Evolutionary conservation across 1,140 invertebrate genomes (phyloP), one percentile per base, ranked within the genome.

Genomic region (Conus betulinus): DNA sequence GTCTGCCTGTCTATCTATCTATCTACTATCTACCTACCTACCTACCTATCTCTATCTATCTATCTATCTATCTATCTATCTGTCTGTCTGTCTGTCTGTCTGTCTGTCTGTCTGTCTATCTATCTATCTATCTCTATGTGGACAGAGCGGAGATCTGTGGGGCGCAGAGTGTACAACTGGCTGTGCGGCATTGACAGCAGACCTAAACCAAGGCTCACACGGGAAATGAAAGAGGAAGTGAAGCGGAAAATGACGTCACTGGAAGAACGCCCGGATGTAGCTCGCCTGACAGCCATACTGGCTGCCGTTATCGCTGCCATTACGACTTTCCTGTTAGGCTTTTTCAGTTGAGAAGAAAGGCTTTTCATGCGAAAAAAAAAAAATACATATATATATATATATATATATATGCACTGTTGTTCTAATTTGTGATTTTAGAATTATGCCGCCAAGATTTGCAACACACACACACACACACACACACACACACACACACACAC

Each of bases 201-300:
- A 53, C 89, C 90, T 4, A 90, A 87, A 81, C 90, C 87, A 1
- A 91, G 91, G 39, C 85, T 92, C 6, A 92, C 92, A 67, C 51
- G 53, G 17, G 90, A 91, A 84, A 91, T 92, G 88, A 87, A 87
- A 51, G 84, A 71, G 3, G 71, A 84, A 17, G 89, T 92, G 27
- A 90, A 90, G 5, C 81, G 85, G 52, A 92, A 91, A 79, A 92
- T 93, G 91, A 93, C 91, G 51, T 93, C 91, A 76, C 83, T 94
- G 17, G 82, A 87, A 60, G 92, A 94, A 88, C 85, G 87, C 27
- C 87, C 88, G 15, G 53, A 25, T 52, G 79, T 88, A n/a, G 85
- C 78, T 71, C 79, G 57, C 20, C 39, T 93, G 55, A 78, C 92
- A 17, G 90, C 93, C 78, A 71, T 90, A 13, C 81, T 85, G 53